Evolutionary conservation across 1,140 invertebrate species (phyloP).

Genomic region (Patella vulgata): DNA sequence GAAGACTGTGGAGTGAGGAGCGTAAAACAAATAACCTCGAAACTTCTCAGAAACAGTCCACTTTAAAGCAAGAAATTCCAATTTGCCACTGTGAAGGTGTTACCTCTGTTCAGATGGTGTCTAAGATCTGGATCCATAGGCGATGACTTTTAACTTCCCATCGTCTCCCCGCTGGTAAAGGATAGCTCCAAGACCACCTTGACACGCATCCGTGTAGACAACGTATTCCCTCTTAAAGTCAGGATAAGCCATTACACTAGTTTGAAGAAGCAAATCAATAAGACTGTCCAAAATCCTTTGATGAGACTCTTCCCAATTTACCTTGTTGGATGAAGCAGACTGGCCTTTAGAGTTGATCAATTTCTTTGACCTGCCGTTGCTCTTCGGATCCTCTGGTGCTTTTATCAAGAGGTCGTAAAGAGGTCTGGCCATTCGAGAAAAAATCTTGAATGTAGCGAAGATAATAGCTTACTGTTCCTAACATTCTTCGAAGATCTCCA

Average conservation of each 20-base stretch:
- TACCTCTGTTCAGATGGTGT: constrained; percentile 25
- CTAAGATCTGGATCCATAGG: constrained; percentile 35
- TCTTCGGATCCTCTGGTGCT: constrained; percentile 45
- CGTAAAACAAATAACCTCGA: constrained; percentile 18
- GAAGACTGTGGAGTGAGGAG: too few species aligned
- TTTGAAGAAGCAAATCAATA: constrained; percentile 7
- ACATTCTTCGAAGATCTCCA: constrained; percentile 63
- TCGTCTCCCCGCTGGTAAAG: constrained; percentile 56
- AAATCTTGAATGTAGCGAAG: constrained; percentile 59
- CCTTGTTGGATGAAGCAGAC: constrained; percentile 2
- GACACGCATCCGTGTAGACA: constrained; percentile 1
- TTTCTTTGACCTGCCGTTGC: background rate
- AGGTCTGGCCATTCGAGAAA: constrained; percentile 36
- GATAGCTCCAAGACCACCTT: constrained; percentile 42
- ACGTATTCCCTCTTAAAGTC: background rate
- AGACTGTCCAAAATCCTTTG: constrained; percentile 1
- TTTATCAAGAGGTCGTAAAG: constrained; percentile 27
- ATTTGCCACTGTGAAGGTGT: too few species aligned
- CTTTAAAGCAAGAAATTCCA: too few species aligned
- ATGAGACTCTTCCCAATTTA: constrained; percentile 4
- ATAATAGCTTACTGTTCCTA: constrained; percentile 66
- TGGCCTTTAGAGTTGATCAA: too few species aligned
- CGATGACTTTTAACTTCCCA: constrained; percentile 32
- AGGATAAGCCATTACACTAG: constrained; percentile 2
- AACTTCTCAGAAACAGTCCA: constrained; percentile 24